A percentile compares a stretch with the other conserved stretches of the same genome.
Conservation (phyloP, 2,797 vertebrate genomes). For the Hylomyscus alleni region DNA sequence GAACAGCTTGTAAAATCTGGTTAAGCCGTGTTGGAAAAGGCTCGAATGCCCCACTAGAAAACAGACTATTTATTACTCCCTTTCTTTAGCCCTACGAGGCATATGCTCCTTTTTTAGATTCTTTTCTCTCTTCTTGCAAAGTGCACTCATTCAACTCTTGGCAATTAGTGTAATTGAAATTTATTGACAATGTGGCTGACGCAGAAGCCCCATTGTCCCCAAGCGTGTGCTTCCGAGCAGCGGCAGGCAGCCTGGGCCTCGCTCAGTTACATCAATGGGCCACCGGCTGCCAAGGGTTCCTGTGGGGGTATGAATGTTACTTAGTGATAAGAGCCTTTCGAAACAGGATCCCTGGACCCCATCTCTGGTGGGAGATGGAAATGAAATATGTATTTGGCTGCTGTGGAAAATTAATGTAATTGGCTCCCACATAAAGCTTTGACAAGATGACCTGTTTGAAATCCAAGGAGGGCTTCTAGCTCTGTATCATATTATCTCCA, state of each 20-base stretch:
- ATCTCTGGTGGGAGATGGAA: slow-evolving; percentile 92
- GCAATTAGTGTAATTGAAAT: slow-evolving; percentile 99
- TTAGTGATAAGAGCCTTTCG: slow-evolving; percentile 97
- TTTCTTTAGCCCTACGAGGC: slow-evolving; percentile 88
- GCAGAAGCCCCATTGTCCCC: slow-evolving; percentile 95
- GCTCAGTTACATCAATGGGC: slow-evolving; percentile 97
- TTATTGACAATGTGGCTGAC: slow-evolving; percentile 95
- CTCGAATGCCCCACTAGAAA: slow-evolving; percentile 89
- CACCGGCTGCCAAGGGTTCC: slow-evolving; percentile 96
- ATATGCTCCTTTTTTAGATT: slow-evolving; percentile 83
- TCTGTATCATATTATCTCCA: slow-evolving; percentile 89
- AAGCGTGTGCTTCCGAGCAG: slow-evolving; percentile 91
- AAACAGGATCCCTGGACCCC: slow-evolving; percentile 92
- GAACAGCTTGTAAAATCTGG: slow-evolving; percentile 91
- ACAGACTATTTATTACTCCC: slow-evolving; percentile 90
- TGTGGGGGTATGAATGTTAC: slow-evolving; percentile 97
- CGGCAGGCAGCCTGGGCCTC: slow-evolving; percentile 94
- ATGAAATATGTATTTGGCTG: slow-evolving; percentile 95
- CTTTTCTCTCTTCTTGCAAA: slow-evolving; percentile 90
- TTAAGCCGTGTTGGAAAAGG: slow-evolving; percentile 90
- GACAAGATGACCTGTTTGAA: slow-evolving; percentile 93
- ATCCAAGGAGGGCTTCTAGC: slow-evolving; percentile 89
- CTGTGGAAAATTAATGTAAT: slow-evolving; percentile 95
- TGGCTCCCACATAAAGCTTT: slow-evolving; percentile 93
- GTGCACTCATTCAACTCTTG: slow-evolving; percentile 95